Conservation (phyloP, 1,140 invertebrate species). For the Plodia interpunctella region DNA sequence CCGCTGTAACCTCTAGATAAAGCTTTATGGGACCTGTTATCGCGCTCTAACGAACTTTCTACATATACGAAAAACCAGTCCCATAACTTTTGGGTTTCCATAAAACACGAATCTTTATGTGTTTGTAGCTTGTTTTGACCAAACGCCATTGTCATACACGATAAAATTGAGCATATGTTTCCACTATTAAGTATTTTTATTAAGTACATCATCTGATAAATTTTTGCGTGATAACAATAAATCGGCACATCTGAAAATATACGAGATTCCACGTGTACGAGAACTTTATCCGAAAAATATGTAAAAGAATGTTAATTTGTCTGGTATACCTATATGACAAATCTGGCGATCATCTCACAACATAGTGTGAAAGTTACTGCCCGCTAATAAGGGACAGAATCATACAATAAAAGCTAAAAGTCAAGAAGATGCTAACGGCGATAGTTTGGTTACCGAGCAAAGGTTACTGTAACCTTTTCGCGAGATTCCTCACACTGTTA, state of each 20-base stretch:
- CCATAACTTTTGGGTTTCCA: conserved; percentile 1
- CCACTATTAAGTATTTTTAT: too few species aligned
- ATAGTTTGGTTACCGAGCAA: background rate
- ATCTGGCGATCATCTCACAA: too few species aligned
- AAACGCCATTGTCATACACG: background rate
- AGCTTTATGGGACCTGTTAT: conserved; percentile 59
- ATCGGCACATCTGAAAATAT: too few species aligned
- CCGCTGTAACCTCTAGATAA: conserved; percentile 55
- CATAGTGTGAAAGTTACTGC: background rate
- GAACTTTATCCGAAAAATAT: too few species aligned
- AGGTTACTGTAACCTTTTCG: conserved; percentile 8
- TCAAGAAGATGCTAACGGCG: conserved; percentile 1
- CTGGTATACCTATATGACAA: conserved; percentile 9
- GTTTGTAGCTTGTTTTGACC: background rate
- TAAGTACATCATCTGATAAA: too few species aligned
- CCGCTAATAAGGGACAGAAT: background rate
- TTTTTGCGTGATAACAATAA: too few species aligned
- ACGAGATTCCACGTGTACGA: too few species aligned
- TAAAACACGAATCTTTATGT: conserved; percentile 1
- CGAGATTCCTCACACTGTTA: too few species aligned
- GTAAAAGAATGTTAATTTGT: background rate
- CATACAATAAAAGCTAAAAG: conserved; percentile 1
- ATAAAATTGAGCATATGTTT: too few species aligned
- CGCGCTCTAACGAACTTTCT: conserved; percentile 59
- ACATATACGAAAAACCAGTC: conserved; percentile 12